Percentiles rank a stretch among this genome's conserved stretches.
These are phyloP conservation scores for Mayetiola destructor DNA, from an alignment of 2,888 invertebrate genomes.

Conservation along the genomic window DNA sequence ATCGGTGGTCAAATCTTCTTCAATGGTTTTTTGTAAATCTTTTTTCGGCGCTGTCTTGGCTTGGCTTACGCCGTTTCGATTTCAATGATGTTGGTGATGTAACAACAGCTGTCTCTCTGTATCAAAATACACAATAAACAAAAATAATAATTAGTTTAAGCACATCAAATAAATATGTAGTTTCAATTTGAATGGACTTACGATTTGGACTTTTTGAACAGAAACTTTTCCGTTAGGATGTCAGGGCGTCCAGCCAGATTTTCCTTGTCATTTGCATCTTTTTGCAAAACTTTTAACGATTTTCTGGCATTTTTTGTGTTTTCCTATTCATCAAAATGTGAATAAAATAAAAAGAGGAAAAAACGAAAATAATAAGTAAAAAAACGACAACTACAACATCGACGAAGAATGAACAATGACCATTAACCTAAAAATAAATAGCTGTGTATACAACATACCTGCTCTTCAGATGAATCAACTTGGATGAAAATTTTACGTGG, in stretches of 20 bases:
- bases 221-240: conserved; percentile 38
- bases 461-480: conserved; percentile 33
- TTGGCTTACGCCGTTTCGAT: background rate
- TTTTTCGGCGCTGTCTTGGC: background rate
- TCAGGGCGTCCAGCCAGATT: conserved; percentile 54
- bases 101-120: background rate
- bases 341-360: too few species aligned
- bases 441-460: conserved; percentile 18
- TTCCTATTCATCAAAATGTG: conserved; percentile 36
- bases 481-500: conserved; percentile 33
- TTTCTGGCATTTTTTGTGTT: conserved; percentile 46
- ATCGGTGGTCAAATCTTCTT: conserved; percentile 54
- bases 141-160: background rate
- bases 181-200: conserved; percentile 27
- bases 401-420: background rate
- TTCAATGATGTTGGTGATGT: background rate
- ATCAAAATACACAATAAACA: background rate
- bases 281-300: conserved; percentile 61
- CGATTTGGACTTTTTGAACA: conserved; percentile 39
- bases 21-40: conserved; percentile 45
- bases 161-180: background rate
- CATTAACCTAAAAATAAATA: background rate
- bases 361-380: too few species aligned
- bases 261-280: conserved; percentile 55
- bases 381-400: background rate